phyloP scores from a whole-genome alignment of 2,888 invertebrate genomes.

The Vannuccia rotundouncinata region DNA sequence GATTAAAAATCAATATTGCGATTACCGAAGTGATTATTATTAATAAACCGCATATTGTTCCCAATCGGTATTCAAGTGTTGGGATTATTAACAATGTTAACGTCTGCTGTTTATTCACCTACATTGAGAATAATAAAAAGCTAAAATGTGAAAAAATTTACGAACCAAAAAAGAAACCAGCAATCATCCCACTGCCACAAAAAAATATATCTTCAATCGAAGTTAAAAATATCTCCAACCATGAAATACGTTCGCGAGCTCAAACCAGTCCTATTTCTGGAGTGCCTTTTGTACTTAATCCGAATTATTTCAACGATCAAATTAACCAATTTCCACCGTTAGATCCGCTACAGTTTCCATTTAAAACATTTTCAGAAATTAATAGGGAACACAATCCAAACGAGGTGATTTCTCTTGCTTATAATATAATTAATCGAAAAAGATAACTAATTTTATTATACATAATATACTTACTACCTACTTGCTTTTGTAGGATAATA shows the following conservation, averaged over 20 bases:
- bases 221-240: background rate
- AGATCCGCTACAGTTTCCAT: background rate
- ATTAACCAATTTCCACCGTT: background rate
- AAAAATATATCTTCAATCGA: background rate
- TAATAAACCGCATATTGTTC: background rate
- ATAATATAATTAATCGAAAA: no score
- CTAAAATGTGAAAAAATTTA: no score
- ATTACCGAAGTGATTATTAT: background rate
- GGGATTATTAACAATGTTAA: background rate
- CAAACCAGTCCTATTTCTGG: background rate
- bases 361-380: background rate
- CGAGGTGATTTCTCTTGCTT: background rate
- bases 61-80: background rate
- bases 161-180: background rate
- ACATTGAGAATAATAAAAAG: no score
- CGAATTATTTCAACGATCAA: background rate
- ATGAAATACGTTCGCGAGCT: background rate
- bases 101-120: background rate
- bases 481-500: no score
- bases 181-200: background rate
- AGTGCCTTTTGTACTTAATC: background rate
- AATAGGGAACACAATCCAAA: background rate
- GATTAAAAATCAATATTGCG: background rate
- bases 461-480: background rate
- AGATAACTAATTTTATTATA: no score